Evolutionary conservation across 2,797 vertebrate genomes (phyloP), one percentile per base, ranked within the genome.

Genomic region (Anabas testudineus): DNA sequence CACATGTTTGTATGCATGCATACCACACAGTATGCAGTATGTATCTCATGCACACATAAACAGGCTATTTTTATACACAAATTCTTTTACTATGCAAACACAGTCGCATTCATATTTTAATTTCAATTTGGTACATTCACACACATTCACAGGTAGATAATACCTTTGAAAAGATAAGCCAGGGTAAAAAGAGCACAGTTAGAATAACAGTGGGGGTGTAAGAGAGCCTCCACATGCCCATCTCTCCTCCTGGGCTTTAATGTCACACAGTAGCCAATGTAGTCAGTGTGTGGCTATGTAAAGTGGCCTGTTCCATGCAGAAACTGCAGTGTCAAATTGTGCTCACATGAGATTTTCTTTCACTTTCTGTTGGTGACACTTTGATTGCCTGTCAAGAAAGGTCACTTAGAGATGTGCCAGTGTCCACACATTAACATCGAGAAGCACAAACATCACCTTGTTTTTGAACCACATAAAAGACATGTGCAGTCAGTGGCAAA

Each of bases 321-420:
- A 87, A 80, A 85, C 56, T 42, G 71, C 65, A 75, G 79, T 65
- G 71, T 85, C 74, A 83, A 67, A 82, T 22, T 66, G 52, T 84
- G 82, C 62, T 61, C 58, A 74, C 73, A 74, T 79, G 48, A 86
- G 64, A 71, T 55, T 85, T 74, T 74, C 69, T 71, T 78, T 78
- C 62, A 52, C 60, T 82, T 71, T 71, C 46, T 69, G 32, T 63
- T 62, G 53, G 67, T 70, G 71, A 82, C 77, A 73, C 47, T 77
- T 84, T 70, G 64, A 81, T 68, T 62, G 61, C 61, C 53, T 69
- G 61, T 32, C 67, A 65, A 62, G 60, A 58, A 9, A 42, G 15
- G 39, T 46, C 8, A 4, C 67, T 53, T 32, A 39, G 47, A 82
- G 59, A 85, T 60, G 69, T 10, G 57, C 63, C 61, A 76, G 82